A percentile compares a stretch with the other conserved stretches of the same genome.
These are phyloP conservation scores for Sebastes hubbsi DNA, from an alignment of 2,797 vertebrate genomes.

Conservation along the genomic window DNA sequence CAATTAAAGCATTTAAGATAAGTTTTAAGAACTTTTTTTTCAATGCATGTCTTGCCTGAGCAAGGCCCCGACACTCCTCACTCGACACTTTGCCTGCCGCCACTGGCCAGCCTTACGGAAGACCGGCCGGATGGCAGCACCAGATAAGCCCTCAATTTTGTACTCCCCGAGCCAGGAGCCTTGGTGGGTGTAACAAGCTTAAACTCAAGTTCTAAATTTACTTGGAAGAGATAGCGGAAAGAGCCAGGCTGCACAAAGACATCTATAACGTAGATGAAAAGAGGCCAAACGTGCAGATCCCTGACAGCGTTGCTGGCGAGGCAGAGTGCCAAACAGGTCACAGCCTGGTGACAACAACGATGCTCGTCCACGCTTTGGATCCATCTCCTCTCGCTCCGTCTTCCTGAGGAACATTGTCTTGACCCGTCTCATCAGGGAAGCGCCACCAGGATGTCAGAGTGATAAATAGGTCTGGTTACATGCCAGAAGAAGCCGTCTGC, in stretches of 20 bases:
- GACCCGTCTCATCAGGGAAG: conserved; percentile 52
- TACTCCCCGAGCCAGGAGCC: conserved; percentile 30
- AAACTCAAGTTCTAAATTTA: conserved; percentile 60
- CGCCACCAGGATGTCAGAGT: conserved; percentile 58
- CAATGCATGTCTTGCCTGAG: neutral
- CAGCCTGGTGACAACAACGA: conserved; percentile 43
- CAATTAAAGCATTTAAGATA: conserved; percentile 29
- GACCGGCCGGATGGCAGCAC: conserved; percentile 45
- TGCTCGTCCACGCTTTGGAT: conserved; percentile 35
- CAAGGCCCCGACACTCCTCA: neutral
- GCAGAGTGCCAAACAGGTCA: conserved; percentile 47
- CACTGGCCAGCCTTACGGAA: conserved; percentile 16
- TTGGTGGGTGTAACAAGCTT: conserved; percentile 50
- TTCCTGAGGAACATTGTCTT: conserved; percentile 48
- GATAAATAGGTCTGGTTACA: conserved; percentile 64
- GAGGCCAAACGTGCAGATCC: conserved; percentile 38
- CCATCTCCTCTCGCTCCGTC: conserved; percentile 35
- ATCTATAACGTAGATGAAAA: conserved; percentile 63
- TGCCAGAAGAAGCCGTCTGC: conserved; percentile 48
- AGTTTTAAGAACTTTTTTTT: neutral
- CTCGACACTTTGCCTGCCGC: too few relatives aligned
- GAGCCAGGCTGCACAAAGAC: conserved; percentile 43
- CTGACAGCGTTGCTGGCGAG: conserved; percentile 30
- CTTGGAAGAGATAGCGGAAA: conserved; percentile 43
- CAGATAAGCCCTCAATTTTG: conserved; percentile 61